A percentile compares a stretch with the other conserved stretches of the same genome.
Evolutionary conservation across 2,888 invertebrate genomes (phyloP).

Genomic region (Amorpha juglandis): DNA sequence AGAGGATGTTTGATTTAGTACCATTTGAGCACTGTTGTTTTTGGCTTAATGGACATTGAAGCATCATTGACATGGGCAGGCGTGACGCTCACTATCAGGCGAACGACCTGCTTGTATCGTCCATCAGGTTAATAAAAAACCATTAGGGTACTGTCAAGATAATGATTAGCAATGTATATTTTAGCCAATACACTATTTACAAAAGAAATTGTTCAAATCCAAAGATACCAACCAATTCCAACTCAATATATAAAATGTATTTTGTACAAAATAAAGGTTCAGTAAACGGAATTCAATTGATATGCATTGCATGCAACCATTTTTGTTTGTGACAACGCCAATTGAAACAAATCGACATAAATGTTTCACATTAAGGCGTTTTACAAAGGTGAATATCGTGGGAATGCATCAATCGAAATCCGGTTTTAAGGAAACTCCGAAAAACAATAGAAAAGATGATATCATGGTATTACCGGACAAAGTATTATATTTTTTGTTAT

Average conservation of each 20-base stretch:
- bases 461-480: constrained; percentile 6
- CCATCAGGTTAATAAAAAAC: too few species aligned
- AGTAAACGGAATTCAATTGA: constrained; percentile 13
- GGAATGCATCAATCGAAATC: background rate
- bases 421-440: constrained; percentile 1
- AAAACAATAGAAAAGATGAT: background rate
- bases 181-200: background rate
- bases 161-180: too few species aligned
- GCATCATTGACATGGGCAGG: too few species aligned
- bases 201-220: background rate
- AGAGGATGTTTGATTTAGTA: too few species aligned
- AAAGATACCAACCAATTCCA: background rate
- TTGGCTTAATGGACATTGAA: too few species aligned
- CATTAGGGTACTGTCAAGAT: too few species aligned
- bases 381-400: constrained; percentile 3
- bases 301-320: constrained; percentile 2
- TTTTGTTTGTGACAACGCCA: background rate
- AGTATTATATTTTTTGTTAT: background rate
- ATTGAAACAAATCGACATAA: constrained; percentile 2
- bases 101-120: too few species aligned
- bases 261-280: constrained; percentile 3
- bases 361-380: background rate
- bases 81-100: too few species aligned
- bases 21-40: too few species aligned
- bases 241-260: background rate